Evolutionary conservation across 2,113 vertebrate genomes (phyloP).

Genomic region (Charadrius vociferus): DNA sequence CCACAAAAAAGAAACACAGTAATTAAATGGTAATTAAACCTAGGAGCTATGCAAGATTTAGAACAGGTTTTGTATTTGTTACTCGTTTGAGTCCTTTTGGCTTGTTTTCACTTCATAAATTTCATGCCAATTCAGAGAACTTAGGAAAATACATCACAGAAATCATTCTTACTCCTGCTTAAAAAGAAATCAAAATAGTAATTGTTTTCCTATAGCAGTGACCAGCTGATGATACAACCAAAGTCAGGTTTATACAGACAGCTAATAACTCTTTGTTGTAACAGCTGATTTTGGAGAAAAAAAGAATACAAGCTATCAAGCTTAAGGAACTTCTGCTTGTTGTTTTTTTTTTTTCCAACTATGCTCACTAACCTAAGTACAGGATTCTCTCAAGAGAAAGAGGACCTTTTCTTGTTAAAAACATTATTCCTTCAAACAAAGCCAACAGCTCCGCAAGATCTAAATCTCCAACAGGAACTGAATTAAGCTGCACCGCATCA

Average conservation of each 20-base stretch:
- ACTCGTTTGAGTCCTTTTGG: background rate
- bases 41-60: background rate
- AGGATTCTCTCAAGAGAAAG: background rate
- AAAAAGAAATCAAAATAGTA: background rate
- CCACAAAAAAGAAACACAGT: background rate
- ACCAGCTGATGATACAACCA: background rate
- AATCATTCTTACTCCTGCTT: background rate
- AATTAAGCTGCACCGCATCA: background rate
- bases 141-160: background rate
- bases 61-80: background rate
- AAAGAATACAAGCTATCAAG: background rate
- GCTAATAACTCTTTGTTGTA: background rate
- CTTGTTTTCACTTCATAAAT: background rate
- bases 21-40: background rate
- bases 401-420: background rate
- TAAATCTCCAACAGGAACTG: background rate
- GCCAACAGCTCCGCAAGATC: background rate
- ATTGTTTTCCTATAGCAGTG: background rate
- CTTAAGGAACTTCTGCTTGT: background rate
- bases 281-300: background rate
- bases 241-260: background rate
- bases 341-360: background rate
- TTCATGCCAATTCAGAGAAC: background rate
- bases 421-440: background rate
- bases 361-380: background rate